These are phyloP conservation scores for Drosophila truncata DNA, from an alignment of 1,140 invertebrate genomes.

Conservation along the genomic window DNA sequence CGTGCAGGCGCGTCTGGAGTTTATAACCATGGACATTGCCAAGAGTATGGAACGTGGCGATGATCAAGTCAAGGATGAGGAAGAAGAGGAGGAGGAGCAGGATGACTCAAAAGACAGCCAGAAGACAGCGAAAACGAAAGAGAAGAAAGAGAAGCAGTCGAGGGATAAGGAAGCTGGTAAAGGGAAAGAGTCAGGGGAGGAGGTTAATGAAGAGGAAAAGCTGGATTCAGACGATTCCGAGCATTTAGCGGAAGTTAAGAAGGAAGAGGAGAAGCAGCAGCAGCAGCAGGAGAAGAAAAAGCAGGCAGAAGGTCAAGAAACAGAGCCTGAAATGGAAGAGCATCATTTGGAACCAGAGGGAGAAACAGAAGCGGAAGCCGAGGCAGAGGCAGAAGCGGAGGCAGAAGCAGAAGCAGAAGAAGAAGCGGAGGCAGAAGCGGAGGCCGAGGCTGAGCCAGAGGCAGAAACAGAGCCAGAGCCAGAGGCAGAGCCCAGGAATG, in stretches of 20 bases:
- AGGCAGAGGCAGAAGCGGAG: background rate
- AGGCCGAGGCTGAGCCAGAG: slow-evolving; percentile 24
- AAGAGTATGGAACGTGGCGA: slow-evolving; percentile 45
- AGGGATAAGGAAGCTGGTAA: background rate
- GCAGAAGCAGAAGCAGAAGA: background rate
- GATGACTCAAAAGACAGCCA: background rate
- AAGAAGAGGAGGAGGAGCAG: slow-evolving; percentile 3
- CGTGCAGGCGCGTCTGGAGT: slow-evolving; percentile 96
- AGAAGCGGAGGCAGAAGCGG: slow-evolving; percentile 17
- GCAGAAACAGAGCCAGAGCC: background rate
- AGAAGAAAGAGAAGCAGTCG: background rate
- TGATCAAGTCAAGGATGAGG: slow-evolving; percentile 1
- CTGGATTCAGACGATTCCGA: slow-evolving; percentile 10
- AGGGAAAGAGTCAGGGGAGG: background rate
- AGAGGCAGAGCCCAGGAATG: slow-evolving; percentile 8
- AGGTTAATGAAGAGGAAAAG: slow-evolving; percentile 28
- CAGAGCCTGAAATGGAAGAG: too few relatives aligned
- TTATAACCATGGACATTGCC: slow-evolving; percentile 90
- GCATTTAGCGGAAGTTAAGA: background rate
- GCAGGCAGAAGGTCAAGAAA: background rate
- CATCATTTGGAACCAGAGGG: background rate
- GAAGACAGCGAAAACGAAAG: slow-evolving; percentile 13
- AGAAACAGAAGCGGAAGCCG: background rate
- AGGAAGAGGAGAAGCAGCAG: slow-evolving; percentile 2
- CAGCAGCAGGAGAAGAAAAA: background rate